Percentiles rank a stretch among this genome's conserved stretches.
Conservation (phyloP, 2,113 vertebrate genomes). For the Seriola aureovittata region DNA sequence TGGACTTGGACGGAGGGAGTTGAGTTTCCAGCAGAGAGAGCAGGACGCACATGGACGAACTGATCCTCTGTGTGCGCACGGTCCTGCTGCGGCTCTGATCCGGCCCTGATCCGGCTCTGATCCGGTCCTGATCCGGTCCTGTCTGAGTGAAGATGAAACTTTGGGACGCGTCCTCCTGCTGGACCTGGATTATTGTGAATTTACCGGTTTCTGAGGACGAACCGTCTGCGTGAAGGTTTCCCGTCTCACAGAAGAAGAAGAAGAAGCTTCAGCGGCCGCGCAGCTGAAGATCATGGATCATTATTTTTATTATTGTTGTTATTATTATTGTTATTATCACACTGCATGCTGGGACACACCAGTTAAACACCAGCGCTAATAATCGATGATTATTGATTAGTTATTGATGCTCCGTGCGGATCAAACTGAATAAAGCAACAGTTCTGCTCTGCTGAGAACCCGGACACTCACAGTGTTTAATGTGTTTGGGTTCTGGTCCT, state of each 20-base stretch:
- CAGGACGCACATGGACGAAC: conserved; percentile 54
- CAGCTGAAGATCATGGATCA: conserved; percentile 10
- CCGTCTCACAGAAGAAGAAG: not conserved
- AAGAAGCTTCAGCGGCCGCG: too few species aligned
- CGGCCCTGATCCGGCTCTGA: conserved; percentile 1
- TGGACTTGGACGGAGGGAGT: conserved; percentile 6
- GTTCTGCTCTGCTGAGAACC: not conserved
- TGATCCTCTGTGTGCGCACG: not conserved
- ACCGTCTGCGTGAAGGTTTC: not conserved
- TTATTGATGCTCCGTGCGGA: not conserved
- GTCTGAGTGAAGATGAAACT: conserved; percentile 54
- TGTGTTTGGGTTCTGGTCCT: conserved; percentile 22
- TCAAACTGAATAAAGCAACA: not conserved
- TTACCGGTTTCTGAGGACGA: not conserved
- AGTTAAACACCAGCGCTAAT: not conserved
- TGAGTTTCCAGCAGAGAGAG: not conserved
- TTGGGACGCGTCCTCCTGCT: not conserved
- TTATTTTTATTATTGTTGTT: not conserved
- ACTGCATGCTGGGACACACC: conserved; percentile 19
- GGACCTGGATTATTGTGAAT: conserved; percentile 24
- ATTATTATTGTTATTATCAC: not conserved
- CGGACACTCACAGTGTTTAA: not conserved
- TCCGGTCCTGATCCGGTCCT: conserved; percentile 23
- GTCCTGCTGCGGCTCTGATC: conserved; percentile 7
- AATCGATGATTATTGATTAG: not conserved